These are phyloP conservation scores for Philonicus albiceps DNA, from an alignment of 2,888 invertebrate species.

Conservation along the genomic window DNA sequence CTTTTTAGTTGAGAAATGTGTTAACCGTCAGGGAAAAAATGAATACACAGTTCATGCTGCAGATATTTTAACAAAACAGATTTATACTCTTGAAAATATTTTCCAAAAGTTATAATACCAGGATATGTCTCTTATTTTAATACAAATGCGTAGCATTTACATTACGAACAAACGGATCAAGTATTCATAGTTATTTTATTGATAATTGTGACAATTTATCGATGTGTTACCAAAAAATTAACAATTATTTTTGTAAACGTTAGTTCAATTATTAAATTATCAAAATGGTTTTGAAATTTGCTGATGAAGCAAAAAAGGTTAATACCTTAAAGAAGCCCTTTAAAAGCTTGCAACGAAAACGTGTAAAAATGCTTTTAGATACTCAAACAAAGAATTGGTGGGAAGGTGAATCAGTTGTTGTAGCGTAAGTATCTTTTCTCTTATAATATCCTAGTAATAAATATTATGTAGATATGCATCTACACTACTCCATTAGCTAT, in stretches of 20 bases:
- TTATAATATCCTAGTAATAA: not conserved
- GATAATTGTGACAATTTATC: not conserved
- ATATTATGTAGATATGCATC: no score
- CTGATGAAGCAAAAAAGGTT: not conserved
- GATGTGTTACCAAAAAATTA: not conserved
- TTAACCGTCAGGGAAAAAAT: no score
- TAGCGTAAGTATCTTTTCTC: conserved; percentile 58
- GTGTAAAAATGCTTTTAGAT: conserved; percentile 56
- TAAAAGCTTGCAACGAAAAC: not conserved
- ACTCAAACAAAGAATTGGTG: conserved; percentile 58
- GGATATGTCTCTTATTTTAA: no score
- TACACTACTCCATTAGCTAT: no score
- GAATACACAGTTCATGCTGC: no score
- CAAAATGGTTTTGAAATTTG: conserved; percentile 14
- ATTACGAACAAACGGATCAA: not conserved
- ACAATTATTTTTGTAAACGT: not conserved
- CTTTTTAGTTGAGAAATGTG: no score
- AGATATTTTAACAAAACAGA: no score
- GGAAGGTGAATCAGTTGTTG: conserved; percentile 61
- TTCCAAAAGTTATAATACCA: no score
- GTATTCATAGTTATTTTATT: not conserved
- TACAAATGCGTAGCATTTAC: no score
- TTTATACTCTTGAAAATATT: no score
- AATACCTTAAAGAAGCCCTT: conserved; percentile 53
- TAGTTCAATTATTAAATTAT: not conserved